These are phyloP conservation scores for Teleiodes luculella DNA, from an alignment of 2,888 invertebrate species.

Conservation along the genomic window DNA sequence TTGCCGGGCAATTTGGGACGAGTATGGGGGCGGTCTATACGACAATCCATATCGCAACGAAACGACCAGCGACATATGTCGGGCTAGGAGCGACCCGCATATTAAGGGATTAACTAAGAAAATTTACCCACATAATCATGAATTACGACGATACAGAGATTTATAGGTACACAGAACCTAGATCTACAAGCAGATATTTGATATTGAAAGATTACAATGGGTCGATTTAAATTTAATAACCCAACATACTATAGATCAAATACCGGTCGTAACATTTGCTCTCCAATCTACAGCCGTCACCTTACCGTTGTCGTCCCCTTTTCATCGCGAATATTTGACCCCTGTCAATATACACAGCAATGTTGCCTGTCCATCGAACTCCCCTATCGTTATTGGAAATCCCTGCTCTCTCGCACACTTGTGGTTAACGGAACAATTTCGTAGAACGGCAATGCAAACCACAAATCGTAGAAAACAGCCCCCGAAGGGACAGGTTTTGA, in stretches of 20 bases:
- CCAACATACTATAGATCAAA: not conserved
- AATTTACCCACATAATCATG: slow-evolving; percentile 2
- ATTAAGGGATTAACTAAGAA: slow-evolving; percentile 20
- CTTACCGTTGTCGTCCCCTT: slow-evolving; percentile 34
- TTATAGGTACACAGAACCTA: no score
- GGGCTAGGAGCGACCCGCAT: slow-evolving; percentile 17
- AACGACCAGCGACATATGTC: slow-evolving; percentile 30
- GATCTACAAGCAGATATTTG: no score
- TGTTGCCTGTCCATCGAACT: slow-evolving; percentile 50
- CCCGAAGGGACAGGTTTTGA: slow-evolving; percentile 8
- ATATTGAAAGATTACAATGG: no score
- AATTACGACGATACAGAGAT: no score
- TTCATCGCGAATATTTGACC: slow-evolving; percentile 51
- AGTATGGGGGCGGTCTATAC: slow-evolving; percentile 47
- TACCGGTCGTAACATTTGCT: slow-evolving; percentile 11
- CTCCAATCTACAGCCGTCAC: not conserved
- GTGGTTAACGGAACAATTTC: slow-evolving; percentile 58
- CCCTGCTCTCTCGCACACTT: slow-evolving; percentile 46
- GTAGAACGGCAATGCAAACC: slow-evolving; percentile 35
- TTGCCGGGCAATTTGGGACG: slow-evolving; percentile 57
- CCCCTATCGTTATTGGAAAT: slow-evolving; percentile 60
- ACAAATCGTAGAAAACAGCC: slow-evolving; percentile 28
- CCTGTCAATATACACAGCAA: slow-evolving; percentile 55
- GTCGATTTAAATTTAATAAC: not conserved
- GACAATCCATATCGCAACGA: slow-evolving; percentile 31